phyloP scores from a whole-genome alignment of 1,140 invertebrate genomes.

The Saccostrea glomerata region DNA sequence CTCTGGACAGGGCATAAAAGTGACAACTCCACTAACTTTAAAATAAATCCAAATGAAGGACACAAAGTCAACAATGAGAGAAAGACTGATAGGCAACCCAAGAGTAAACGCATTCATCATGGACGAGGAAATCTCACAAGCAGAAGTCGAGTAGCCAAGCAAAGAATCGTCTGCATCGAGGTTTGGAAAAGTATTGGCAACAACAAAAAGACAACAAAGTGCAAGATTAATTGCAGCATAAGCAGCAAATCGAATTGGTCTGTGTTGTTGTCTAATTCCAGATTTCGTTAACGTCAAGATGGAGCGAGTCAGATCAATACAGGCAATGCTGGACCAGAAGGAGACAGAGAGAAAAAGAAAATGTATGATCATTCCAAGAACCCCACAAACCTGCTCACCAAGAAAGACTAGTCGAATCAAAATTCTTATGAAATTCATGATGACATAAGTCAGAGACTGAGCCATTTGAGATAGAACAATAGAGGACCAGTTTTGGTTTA shows the following conservation, averaged over 20 bases:
- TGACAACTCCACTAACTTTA: neutral
- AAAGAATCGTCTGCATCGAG: neutral
- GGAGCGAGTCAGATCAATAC: neutral
- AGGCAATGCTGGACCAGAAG: neutral
- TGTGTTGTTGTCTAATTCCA: neutral
- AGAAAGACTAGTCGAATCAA: neutral
- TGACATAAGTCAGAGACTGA: neutral
- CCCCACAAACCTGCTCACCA: neutral
- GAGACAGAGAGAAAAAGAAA: neutral
- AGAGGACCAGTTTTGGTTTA: neutral
- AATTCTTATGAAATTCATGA: neutral
- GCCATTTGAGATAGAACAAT: neutral
- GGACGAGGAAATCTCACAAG: neutral
- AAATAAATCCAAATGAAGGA: neutral
- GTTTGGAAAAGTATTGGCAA: neutral
- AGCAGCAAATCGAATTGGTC: neutral
- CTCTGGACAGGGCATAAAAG: neutral
- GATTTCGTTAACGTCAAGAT: neutral
- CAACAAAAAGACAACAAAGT: neutral
- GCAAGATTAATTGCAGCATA: neutral
- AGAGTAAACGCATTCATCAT: neutral
- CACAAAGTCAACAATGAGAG: neutral
- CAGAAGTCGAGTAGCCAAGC: neutral
- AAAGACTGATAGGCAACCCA: neutral
- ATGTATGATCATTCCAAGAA: constrained; percentile 13